These are phyloP conservation scores for Microcebus jonahi DNA, from an alignment of 2,113 vertebrate genomes.

Conservation along the genomic window DNA sequence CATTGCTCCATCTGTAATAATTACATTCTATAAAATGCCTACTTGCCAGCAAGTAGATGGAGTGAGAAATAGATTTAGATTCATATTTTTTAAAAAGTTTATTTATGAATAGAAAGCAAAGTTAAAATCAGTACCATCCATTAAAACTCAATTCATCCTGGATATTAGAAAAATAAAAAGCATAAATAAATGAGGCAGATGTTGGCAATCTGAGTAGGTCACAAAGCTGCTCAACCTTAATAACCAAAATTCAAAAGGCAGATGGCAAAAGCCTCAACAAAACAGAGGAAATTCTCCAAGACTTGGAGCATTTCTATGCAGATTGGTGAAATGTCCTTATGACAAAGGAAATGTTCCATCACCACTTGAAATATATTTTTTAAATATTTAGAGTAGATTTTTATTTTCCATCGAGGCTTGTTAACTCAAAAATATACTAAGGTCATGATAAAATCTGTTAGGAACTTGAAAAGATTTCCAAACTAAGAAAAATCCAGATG, in stretches of 20 bases:
- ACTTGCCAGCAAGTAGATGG: constrained; percentile 43
- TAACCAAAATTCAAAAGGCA: constrained; percentile 71
- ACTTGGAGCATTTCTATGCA: constrained; percentile 56
- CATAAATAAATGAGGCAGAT: constrained; percentile 67
- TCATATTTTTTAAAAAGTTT: constrained; percentile 45
- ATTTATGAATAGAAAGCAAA: constrained; percentile 66
- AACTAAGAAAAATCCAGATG: constrained; percentile 59
- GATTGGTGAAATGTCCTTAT: constrained; percentile 52
- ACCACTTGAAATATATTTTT: constrained; percentile 43
- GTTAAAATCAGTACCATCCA: constrained; percentile 63
- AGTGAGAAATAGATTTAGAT: constrained; percentile 55
- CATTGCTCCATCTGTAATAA: constrained; percentile 53
- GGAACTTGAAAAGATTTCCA: constrained; percentile 17
- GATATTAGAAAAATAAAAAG: constrained; percentile 66
- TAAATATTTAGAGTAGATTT: constrained; percentile 68
- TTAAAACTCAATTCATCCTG: constrained; percentile 66
- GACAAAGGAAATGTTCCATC: constrained; percentile 60
- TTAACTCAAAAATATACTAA: constrained; percentile 56
- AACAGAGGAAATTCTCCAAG: constrained; percentile 51
- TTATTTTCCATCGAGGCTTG: constrained; percentile 42
- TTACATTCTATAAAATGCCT: constrained; percentile 52
- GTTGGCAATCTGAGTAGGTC: constrained; percentile 59
- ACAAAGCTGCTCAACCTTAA: constrained; percentile 65
- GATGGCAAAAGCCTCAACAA: constrained; percentile 57
- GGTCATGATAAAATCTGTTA: constrained; percentile 67